Evolutionary conservation across 2,797 vertebrate species (phyloP).

Genomic region (Echiichthys vipera): DNA sequence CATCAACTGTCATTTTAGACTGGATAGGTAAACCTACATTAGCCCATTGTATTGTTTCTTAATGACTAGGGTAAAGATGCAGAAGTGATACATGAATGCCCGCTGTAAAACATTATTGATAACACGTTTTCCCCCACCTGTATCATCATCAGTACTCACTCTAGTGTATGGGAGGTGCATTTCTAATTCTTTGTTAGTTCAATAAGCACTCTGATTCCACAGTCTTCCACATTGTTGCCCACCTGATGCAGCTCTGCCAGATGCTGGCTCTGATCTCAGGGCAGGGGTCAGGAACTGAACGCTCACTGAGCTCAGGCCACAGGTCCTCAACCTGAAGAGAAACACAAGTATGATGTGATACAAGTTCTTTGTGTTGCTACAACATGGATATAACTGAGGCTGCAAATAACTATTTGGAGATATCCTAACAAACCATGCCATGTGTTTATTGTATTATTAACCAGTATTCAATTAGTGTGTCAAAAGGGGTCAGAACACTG

Average conservation of each 20-base stretch:
- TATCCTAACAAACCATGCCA: background rate
- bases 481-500: background rate
- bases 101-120: background rate
- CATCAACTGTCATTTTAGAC: background rate
- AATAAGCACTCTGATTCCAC: conserved; percentile 9
- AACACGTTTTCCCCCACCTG: background rate
- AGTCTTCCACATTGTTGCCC: conserved; percentile 54
- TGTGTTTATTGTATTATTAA: background rate
- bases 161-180: conserved; percentile 33
- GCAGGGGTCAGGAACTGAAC: conserved; percentile 34
- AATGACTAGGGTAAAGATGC: too few species aligned
- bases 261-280: conserved; percentile 44
- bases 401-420: background rate
- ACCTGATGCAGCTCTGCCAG: conserved; percentile 60
- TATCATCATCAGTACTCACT: conserved; percentile 53
- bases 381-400: background rate
- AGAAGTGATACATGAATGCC: background rate
- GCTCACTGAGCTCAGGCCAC: conserved; percentile 43
- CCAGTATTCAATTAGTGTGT: background rate
- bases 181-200: conserved; percentile 22
- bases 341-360: background rate
- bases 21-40: background rate
- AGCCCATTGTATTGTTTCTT: background rate
- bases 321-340: conserved; percentile 52
- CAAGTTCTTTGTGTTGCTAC: background rate